phyloP scores from a whole-genome alignment of 2,113 vertebrate genomes.

The Oryzias curvinotus region DNA sequence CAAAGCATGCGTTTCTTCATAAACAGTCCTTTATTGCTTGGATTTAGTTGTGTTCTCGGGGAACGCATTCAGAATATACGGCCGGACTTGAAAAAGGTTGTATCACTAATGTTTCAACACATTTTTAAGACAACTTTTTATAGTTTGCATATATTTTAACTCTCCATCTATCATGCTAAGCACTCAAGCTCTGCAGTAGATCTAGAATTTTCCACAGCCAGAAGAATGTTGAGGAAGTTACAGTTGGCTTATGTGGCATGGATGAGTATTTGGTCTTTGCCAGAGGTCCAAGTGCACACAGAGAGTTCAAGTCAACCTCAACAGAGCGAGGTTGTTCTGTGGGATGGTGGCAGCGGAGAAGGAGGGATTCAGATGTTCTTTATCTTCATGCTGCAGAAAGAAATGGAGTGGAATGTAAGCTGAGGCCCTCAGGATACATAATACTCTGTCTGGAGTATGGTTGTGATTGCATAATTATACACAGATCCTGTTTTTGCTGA shows the following conservation, averaged over 20 bases:
- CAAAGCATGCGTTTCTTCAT: slow-evolving; percentile 36
- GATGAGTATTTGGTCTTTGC: slow-evolving; percentile 18
- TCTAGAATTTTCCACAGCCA: background rate
- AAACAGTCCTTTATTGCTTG: slow-evolving; percentile 15
- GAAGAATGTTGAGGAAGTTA: slow-evolving; percentile 24
- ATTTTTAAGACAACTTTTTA: no score
- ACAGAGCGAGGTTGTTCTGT: slow-evolving; percentile 22
- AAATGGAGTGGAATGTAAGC: slow-evolving; percentile 71
- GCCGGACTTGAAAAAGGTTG: no score
- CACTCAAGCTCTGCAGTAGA: no score
- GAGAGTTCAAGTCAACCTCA: slow-evolving; percentile 29
- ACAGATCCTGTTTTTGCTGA: slow-evolving; percentile 55
- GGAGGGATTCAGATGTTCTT: slow-evolving; percentile 63
- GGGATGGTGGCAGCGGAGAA: slow-evolving; percentile 42
- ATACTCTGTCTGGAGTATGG: slow-evolving; percentile 63
- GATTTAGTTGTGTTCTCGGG: background rate
- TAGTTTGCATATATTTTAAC: no score
- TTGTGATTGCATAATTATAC: slow-evolving; percentile 72
- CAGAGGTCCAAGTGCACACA: slow-evolving; percentile 26
- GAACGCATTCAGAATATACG: no score
- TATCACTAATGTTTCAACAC: no score
- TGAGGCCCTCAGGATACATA: slow-evolving; percentile 68
- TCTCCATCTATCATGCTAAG: no score
- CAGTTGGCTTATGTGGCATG: slow-evolving; percentile 27
- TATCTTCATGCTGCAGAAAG: slow-evolving; percentile 69